Conservation (phyloP, 2,113 vertebrate genomes). For the Chionis minor region DNA sequence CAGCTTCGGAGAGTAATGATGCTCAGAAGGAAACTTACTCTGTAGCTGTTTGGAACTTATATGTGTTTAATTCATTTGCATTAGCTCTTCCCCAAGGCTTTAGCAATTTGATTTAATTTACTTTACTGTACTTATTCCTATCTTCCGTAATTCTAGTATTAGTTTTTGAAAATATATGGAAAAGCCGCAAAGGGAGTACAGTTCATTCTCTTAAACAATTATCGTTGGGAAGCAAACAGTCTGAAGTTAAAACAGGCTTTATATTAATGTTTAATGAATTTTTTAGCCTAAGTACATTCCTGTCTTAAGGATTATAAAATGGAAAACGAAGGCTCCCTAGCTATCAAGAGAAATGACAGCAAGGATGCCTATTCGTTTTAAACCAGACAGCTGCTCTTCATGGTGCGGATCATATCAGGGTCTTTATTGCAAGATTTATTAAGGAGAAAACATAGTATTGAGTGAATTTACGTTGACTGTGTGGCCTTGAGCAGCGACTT, state of each 20-base stretch:
- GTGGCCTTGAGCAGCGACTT: background rate
- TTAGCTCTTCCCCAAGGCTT: constrained; percentile 24
- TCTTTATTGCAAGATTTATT: background rate
- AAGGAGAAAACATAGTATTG: background rate
- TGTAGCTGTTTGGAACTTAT: background rate
- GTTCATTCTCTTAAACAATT: constrained; percentile 35
- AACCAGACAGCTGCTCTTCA: background rate
- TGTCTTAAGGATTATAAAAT: background rate
- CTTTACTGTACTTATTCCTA: background rate
- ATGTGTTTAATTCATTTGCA: background rate
- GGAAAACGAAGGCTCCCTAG: background rate
- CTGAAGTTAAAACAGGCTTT: background rate
- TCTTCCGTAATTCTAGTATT: background rate
- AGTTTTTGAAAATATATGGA: background rate
- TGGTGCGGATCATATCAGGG: rapidly evolving
- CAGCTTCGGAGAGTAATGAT: background rate
- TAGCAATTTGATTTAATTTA: constrained; percentile 46
- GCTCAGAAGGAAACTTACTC: background rate
- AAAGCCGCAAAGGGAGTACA: background rate
- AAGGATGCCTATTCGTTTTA: background rate
- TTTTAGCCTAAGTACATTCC: background rate
- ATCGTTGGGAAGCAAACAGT: background rate
- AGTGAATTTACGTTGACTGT: rapidly evolving
- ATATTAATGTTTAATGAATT: constrained; percentile 31
- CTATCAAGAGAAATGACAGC: background rate